Evolutionary conservation across 2,113 vertebrate species (phyloP).

Genomic region (Machaerirhynchus nigripectus): DNA sequence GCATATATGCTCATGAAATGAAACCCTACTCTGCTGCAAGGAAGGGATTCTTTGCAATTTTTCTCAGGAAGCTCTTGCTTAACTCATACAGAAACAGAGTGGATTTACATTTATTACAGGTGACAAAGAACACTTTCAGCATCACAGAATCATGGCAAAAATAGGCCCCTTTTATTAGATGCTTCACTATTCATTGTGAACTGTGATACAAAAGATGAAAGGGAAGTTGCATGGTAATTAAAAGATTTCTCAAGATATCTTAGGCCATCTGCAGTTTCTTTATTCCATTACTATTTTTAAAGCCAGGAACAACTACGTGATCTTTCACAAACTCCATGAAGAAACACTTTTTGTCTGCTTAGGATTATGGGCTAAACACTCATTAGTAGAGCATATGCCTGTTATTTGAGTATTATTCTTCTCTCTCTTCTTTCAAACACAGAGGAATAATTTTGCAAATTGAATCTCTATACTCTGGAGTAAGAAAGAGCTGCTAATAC

Average conservation of each 20-base stretch:
- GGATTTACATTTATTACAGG: background rate
- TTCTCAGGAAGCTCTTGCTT: background rate
- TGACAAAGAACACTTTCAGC: background rate
- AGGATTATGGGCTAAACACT: background rate
- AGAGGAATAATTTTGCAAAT: background rate
- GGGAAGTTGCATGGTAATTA: background rate
- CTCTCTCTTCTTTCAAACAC: background rate
- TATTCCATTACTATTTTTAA: conserved; percentile 34
- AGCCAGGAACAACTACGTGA: background rate
- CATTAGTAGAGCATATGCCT: background rate
- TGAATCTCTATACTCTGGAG: background rate
- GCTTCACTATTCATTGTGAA: background rate
- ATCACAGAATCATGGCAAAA: background rate
- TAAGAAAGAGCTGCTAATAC: background rate
- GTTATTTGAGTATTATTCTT: background rate
- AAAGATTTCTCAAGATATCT: conserved; percentile 22
- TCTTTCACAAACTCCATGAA: conserved; percentile 10
- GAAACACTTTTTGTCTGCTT: conserved; percentile 30
- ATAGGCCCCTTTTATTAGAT: background rate
- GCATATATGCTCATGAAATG: background rate
- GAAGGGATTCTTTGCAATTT: background rate
- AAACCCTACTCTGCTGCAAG: background rate
- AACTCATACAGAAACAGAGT: background rate
- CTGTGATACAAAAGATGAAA: background rate
- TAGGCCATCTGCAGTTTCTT: background rate